Conservation (phyloP, 2,113 vertebrate genomes). For the Regulus satrapa region DNA sequence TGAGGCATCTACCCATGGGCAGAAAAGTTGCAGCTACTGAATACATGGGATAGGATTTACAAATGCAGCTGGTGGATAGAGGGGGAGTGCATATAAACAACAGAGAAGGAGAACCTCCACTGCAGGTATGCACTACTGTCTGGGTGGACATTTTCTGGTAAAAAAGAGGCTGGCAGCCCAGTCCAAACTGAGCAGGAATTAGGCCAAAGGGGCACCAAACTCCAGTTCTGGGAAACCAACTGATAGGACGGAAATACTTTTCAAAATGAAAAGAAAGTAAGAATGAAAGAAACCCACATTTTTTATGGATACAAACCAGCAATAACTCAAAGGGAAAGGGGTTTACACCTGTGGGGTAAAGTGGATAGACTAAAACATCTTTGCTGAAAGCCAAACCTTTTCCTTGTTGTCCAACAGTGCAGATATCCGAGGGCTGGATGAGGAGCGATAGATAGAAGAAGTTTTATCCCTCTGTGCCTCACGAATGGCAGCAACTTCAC, state of each 20-base stretch:
- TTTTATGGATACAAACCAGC: neutral
- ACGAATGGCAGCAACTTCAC: constrained; percentile 46
- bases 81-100: rapidly evolving
- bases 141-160: neutral
- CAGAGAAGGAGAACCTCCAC: neutral
- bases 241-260: neutral
- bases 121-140: neutral
- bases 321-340: neutral
- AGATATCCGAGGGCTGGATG: constrained; percentile 76
- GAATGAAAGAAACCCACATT: rapidly evolving
- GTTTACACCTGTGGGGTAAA: neutral
- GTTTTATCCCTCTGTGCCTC: constrained; percentile 60
- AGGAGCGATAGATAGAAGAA: constrained; percentile 67
- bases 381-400: constrained; percentile 57
- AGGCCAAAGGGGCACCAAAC: neutral
- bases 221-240: neutral
- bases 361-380: neutral
- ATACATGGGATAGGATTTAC: rapidly evolving
- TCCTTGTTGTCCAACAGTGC: constrained; percentile 69
- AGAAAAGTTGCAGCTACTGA: neutral
- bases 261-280: neutral
- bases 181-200: neutral
- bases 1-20: neutral
- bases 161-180: rapidly evolving
- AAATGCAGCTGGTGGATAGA: neutral